These are phyloP conservation scores for Lycopodina hypogea DNA, from an alignment of 37 sponge, comb jelly and placozoan species.

Conservation along the genomic window DNA sequence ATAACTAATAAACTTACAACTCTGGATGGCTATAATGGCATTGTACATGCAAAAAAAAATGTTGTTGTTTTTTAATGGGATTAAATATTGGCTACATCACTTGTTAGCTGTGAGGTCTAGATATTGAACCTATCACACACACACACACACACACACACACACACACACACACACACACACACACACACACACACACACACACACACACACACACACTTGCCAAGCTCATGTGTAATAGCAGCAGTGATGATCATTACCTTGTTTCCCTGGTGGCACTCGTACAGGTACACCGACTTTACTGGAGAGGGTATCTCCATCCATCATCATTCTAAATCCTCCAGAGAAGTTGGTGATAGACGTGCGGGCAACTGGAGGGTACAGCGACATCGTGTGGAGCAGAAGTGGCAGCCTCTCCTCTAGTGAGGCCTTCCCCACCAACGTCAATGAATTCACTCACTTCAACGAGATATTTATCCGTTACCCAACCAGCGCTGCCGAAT, in stretches of 20 bases:
- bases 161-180: too few relatives aligned
- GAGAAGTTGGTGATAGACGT: slow-evolving; percentile 38
- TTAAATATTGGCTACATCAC: too few relatives aligned
- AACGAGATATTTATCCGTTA: slow-evolving; percentile 39
- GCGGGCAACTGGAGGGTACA: slow-evolving; percentile 30
- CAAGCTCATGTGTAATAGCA: not conserved
- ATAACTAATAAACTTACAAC: too few relatives aligned
- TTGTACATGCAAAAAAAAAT: too few relatives aligned
- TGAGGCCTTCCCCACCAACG: not conserved
- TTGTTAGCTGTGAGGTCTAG: too few relatives aligned
- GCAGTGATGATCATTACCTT: too few relatives aligned
- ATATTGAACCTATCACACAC: too few relatives aligned
- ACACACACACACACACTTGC: slow-evolving; percentile 1
- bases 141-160: too few relatives aligned
- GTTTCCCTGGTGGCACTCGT: too few relatives aligned
- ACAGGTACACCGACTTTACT: not conserved
- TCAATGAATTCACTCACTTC: slow-evolving; percentile 5
- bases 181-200: slow-evolving; percentile 3
- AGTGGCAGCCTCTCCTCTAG: not conserved
- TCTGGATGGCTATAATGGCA: too few relatives aligned
- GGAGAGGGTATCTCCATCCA: slow-evolving; percentile 20
- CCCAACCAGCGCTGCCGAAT: slow-evolving; percentile 5
- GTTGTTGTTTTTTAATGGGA: too few relatives aligned
- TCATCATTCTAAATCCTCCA: slow-evolving; percentile 34
- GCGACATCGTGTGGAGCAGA: not conserved